Conservation (phyloP, 2,888 invertebrate genomes). For the Xestia ashworthii region DNA sequence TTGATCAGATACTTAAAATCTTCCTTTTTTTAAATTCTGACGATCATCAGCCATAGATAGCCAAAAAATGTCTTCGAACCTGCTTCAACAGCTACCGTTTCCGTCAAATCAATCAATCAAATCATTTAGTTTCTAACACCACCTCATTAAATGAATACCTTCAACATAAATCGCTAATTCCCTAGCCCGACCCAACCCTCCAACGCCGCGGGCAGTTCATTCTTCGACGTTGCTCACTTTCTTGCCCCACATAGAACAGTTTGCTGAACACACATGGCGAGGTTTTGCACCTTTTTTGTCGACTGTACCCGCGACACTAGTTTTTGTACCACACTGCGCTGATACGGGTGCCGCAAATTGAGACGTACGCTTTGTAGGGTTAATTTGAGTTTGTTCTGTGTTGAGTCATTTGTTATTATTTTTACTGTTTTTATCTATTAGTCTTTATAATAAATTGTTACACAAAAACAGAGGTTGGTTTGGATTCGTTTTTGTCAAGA, state of each 20-base stretch:
- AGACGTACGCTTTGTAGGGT: conserved; percentile 26
- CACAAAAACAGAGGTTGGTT: not conserved
- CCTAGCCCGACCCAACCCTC: conserved; percentile 50
- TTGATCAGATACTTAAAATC: not conserved
- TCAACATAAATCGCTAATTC: conserved; percentile 27
- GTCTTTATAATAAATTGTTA: not conserved
- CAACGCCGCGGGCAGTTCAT: conserved; percentile 57
- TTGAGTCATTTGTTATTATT: not conserved
- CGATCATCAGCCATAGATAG: not conserved
- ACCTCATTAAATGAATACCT: not conserved
- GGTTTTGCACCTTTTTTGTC: conserved; percentile 59
- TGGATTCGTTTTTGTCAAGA: not conserved
- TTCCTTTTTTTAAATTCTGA: not conserved
- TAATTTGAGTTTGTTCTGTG: conserved; percentile 23
- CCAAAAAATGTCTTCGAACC: not conserved
- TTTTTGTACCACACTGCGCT: conserved; percentile 39
- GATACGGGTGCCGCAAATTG: conserved; percentile 37
- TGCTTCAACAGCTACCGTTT: not conserved
- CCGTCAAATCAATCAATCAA: not conserved
- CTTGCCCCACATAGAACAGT: conserved; percentile 55
- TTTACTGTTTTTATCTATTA: not conserved
- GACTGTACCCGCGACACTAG: conserved; percentile 52
- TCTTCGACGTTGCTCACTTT: conserved; percentile 63
- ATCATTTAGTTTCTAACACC: not conserved
- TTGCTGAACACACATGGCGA: conserved; percentile 57